phyloP scores from a whole-genome alignment of 2,797 vertebrate species.

The Cyprinella venusta region DNA sequence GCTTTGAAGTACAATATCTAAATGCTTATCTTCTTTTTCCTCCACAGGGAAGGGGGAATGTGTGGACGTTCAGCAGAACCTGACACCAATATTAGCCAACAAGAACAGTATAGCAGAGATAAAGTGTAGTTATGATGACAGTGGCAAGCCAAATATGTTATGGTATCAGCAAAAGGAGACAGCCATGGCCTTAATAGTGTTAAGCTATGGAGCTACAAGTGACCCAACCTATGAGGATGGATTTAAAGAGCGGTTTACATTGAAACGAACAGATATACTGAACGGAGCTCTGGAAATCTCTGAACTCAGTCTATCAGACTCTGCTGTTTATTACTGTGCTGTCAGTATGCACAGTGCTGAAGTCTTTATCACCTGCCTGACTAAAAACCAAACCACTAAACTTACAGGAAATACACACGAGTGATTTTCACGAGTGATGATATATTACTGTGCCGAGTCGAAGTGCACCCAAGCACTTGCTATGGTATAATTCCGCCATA shows the following conservation, averaged over 20 bases:
- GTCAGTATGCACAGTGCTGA: conserved; percentile 64
- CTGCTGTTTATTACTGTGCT: conserved; percentile 65
- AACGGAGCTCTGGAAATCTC: conserved; percentile 47
- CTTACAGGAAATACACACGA: neutral
- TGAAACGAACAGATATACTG: neutral
- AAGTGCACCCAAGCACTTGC: too few species aligned
- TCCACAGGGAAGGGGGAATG: neutral
- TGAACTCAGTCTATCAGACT: conserved; percentile 24
- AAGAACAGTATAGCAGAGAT: neutral
- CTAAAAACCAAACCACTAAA: conserved; percentile 60
- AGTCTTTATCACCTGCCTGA: conserved; percentile 30
- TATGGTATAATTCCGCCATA: too few species aligned
- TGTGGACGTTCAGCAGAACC: conserved; percentile 6
- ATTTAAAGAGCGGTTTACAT: neutral
- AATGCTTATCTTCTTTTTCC: neutral
- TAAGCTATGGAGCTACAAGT: neutral
- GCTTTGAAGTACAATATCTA: neutral
- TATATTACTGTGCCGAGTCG: too few species aligned
- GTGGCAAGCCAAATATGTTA: conserved; percentile 5
- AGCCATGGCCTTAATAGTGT: conserved; percentile 8
- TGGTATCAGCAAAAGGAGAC: conserved; percentile 48
- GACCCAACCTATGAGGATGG: neutral
- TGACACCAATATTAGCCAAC: neutral
- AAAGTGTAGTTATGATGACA: conserved; percentile 18
- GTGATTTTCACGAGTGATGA: too few species aligned